Conservation (phyloP, 2,888 invertebrate species). For the Ommatoiulus sabulosus region DNA sequence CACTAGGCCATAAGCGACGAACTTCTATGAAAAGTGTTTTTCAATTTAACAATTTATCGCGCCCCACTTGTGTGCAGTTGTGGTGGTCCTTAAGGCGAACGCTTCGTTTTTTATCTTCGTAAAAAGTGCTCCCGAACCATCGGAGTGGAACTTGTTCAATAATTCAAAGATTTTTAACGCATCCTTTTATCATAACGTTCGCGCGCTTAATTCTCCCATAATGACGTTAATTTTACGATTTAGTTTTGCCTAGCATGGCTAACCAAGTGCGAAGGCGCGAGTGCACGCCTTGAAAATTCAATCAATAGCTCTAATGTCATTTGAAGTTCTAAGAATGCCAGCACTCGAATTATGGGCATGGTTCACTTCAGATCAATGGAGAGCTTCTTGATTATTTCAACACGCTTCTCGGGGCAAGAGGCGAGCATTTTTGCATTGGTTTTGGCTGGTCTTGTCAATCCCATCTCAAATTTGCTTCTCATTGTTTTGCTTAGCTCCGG, state of each 20-base stretch:
- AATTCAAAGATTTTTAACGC: constrained; percentile 39
- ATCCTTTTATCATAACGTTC: neutral
- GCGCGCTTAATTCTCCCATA: neutral
- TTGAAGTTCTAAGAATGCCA: constrained; percentile 15
- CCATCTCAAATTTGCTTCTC: neutral
- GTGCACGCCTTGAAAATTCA: neutral
- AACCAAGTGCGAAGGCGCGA: neutral
- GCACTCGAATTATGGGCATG: constrained; percentile 29
- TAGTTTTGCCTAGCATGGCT: neutral
- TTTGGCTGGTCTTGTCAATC: neutral
- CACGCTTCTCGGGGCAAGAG: neutral
- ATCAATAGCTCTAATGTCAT: constrained; percentile 14
- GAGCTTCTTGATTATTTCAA: neutral
- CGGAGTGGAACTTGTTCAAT: constrained; percentile 14
- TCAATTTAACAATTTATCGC: constrained; percentile 13
- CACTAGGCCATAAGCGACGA: neutral
- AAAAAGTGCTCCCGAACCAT: neutral
- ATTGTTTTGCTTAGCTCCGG: neutral
- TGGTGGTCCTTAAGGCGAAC: neutral
- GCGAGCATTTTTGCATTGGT: neutral
- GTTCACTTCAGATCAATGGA: constrained; percentile 31
- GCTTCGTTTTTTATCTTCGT: neutral
- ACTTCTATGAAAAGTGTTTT: neutral
- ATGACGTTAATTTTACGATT: constrained; percentile 36
- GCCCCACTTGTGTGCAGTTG: constrained; percentile 23